Evolutionary conservation across 2,888 invertebrate species (phyloP).

Genomic region (Pristionchus arcanus): DNA sequence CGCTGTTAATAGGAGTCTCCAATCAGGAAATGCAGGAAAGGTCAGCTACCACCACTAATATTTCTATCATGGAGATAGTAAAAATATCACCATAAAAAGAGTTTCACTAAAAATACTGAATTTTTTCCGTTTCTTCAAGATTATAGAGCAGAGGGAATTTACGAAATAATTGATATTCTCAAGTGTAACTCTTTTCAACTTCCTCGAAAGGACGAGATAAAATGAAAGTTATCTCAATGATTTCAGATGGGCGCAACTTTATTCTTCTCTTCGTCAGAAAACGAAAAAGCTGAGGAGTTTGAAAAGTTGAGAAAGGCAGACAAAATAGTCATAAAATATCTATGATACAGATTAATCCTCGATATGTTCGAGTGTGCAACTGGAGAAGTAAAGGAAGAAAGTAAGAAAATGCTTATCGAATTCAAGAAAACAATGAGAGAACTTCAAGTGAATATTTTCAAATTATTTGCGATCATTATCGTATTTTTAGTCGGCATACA

Average conservation of each 20-base stretch:
- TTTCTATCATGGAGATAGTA: too few species aligned
- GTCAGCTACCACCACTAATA: constrained; percentile 27
- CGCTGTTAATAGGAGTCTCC: constrained; percentile 61
- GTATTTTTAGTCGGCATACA: constrained; percentile 68
- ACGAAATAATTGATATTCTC: too few species aligned
- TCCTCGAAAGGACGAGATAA: constrained; percentile 51
- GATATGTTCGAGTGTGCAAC: constrained; percentile 74
- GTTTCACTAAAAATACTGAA: too few species aligned
- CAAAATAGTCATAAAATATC: background rate
- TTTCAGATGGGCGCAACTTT: constrained; percentile 74
- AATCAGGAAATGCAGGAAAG: constrained; percentile 64
- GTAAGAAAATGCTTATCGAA: constrained; percentile 67
- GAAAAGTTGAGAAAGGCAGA: constrained; percentile 53
- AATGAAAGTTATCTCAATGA: background rate
- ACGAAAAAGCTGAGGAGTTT: constrained; percentile 63
- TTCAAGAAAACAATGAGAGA: constrained; percentile 70
- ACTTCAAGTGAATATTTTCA: constrained; percentile 57
- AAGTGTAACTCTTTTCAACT: constrained; percentile 77
- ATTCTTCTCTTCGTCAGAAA: constrained; percentile 71
- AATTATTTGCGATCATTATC: background rate
- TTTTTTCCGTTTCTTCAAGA: too few species aligned
- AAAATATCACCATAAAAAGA: constrained; percentile 57
- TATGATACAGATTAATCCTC: constrained; percentile 61
- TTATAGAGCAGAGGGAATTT: too few species aligned
- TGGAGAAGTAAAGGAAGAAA: constrained; percentile 69